These are phyloP conservation scores for Trachelus tabidus DNA, from an alignment of 2,888 invertebrate genomes.

Conservation along the genomic window DNA sequence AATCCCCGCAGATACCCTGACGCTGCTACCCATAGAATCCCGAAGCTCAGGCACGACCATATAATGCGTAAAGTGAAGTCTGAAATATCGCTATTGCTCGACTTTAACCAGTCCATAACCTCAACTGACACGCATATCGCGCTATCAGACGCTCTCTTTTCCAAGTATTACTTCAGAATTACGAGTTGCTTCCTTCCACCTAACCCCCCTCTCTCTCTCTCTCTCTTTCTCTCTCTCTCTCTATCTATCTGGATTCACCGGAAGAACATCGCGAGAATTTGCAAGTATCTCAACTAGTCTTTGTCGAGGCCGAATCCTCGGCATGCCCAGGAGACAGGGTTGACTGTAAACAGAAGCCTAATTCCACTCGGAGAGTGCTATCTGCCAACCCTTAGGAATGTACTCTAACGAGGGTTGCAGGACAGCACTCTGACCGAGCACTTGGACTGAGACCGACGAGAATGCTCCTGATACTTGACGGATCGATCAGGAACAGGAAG, in stretches of 20 bases:
- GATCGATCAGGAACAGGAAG: not conserved
- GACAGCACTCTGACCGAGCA: not conserved
- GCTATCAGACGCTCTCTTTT: too few species aligned
- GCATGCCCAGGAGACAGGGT: not conserved
- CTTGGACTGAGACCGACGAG: not conserved
- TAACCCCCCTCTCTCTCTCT: too few species aligned
- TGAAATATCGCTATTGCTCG: constrained; percentile 42
- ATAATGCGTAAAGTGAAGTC: constrained; percentile 34
- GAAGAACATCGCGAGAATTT: not conserved
- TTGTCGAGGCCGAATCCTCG: not conserved
- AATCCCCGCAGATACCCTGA: not conserved
- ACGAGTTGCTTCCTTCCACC: not conserved
- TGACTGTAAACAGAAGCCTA: not conserved
- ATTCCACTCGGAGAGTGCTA: not conserved
- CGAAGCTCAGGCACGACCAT: constrained; percentile 28
- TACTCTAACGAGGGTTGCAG: not conserved
- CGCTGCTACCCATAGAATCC: too few species aligned
- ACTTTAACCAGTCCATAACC: constrained; percentile 20
- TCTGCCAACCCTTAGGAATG: not conserved
- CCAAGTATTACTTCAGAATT: not conserved
- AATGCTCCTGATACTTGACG: not conserved
- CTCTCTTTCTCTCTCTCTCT: not conserved
- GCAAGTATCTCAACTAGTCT: not conserved
- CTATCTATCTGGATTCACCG: not conserved
- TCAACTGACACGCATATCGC: too few species aligned